These are phyloP conservation scores for Alauda arvensis DNA, from an alignment of 2,797 vertebrate species.

Conservation along the genomic window DNA sequence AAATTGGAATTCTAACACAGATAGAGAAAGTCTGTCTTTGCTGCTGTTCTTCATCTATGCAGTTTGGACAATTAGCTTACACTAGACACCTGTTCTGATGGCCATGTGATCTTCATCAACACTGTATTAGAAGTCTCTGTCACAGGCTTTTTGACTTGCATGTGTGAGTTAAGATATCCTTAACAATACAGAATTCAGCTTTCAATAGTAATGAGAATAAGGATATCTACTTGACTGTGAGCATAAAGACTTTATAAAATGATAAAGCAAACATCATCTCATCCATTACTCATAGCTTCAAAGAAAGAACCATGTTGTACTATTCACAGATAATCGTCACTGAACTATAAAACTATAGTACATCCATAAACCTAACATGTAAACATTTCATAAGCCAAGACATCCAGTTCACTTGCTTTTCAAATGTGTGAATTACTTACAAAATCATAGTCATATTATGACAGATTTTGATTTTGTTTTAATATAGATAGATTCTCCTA, in stretches of 20 bases:
- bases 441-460: background rate
- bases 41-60: background rate
- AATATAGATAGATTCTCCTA: background rate
- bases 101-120: accelerated
- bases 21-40: background rate
- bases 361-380: background rate
- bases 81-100: background rate
- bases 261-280: background rate
- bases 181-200: background rate
- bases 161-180: background rate
- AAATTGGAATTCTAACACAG: background rate
- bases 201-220: background rate
- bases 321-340: background rate
- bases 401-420: background rate
- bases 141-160: background rate
- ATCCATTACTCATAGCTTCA: background rate
- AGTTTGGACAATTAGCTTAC: background rate
- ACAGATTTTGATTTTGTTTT: background rate
- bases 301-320: background rate
- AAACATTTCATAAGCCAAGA: background rate
- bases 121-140: background rate
- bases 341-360: background rate
- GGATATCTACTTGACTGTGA: background rate
- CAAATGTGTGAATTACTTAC: background rate
- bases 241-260: background rate